phyloP scores from a whole-genome alignment of 2,113 vertebrate genomes.

The Macquaria ambigua region DNA sequence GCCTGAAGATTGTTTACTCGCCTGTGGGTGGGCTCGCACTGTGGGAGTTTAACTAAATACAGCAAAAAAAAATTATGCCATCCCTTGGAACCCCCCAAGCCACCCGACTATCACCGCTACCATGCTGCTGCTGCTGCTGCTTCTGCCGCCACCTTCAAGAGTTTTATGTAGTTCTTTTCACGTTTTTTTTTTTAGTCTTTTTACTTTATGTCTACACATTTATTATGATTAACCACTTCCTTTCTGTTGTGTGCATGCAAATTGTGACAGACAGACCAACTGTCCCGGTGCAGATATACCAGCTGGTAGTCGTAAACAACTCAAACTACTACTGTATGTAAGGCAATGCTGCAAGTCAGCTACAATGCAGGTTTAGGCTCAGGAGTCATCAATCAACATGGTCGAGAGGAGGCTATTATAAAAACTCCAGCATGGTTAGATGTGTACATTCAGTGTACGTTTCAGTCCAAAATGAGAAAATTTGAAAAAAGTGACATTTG shows the following conservation, averaged over 20 bases:
- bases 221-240: constrained; percentile 45
- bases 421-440: not conserved
- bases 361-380: constrained; percentile 26
- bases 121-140: constrained; percentile 23
- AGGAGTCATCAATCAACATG: constrained; percentile 48
- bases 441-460: constrained; percentile 5
- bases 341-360: constrained; percentile 43
- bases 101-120: constrained; percentile 12
- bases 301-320: constrained; percentile 50
- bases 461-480: constrained; percentile 6
- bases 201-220: constrained; percentile 21
- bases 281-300: constrained; percentile 27
- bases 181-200: constrained; percentile 16
- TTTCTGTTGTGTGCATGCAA: constrained; percentile 34
- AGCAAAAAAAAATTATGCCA: constrained; percentile 37
- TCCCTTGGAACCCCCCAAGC: constrained; percentile 25
- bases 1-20: constrained; percentile 60
- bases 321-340: constrained; percentile 17
- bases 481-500: not conserved
- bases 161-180: constrained; percentile 1
- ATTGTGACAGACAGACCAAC: constrained; percentile 44
- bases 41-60: constrained; percentile 47
- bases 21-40: constrained; percentile 42
- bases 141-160: constrained; percentile 3
- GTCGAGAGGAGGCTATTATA: not conserved